Evolutionary conservation across 2,113 vertebrate genomes (phyloP).

Genomic region (Ondatra zibethicus): DNA sequence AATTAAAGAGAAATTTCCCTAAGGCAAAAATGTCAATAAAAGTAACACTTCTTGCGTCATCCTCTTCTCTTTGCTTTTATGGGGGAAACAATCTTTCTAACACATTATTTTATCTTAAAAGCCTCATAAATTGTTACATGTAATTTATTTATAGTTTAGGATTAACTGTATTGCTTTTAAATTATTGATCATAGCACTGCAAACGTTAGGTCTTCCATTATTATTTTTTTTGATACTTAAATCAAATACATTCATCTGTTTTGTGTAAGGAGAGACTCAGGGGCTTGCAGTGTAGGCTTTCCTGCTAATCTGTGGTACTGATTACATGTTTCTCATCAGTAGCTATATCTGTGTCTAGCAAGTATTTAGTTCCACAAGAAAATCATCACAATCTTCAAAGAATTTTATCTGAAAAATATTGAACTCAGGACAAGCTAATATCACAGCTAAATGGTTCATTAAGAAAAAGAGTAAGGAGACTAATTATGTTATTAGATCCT

Average conservation of each 20-base stretch:
- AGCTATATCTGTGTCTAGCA: neutral
- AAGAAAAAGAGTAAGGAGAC: neutral
- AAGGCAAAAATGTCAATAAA: neutral
- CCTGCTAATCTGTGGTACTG: constrained; percentile 38
- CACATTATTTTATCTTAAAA: neutral
- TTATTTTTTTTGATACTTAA: constrained; percentile 56
- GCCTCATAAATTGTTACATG: neutral
- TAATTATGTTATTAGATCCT: neutral
- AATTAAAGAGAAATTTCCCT: constrained; percentile 3
- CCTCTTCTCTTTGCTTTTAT: neutral
- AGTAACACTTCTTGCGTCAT: neutral
- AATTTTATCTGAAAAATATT: neutral
- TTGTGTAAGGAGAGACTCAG: neutral
- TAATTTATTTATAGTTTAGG: neutral
- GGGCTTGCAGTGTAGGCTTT: neutral
- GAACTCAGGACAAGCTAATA: neutral
- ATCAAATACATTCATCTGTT: constrained; percentile 38
- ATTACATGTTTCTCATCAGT: constrained; percentile 11
- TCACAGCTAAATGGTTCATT: neutral
- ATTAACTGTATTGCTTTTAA: constrained; percentile 30
- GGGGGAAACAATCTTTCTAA: neutral
- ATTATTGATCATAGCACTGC: constrained; percentile 39
- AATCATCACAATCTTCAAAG: neutral
- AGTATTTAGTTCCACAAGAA: neutral
- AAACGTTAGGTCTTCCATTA: constrained; percentile 31